Base-by-base conservation (phyloP, 2,113 vertebrate species). In the Tachysurus fulvidraco region DNA sequence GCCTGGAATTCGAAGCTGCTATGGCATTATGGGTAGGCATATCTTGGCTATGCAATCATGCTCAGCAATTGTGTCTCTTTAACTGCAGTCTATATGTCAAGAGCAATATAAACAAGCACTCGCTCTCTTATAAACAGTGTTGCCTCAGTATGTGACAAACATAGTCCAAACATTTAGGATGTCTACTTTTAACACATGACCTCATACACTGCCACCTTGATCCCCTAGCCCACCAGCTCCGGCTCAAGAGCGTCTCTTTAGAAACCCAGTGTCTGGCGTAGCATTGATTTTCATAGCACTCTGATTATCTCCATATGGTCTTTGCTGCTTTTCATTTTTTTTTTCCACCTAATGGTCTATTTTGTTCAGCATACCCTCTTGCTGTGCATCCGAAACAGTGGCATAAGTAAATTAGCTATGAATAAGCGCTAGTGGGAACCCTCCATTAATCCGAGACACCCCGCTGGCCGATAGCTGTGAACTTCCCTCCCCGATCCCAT, bases 261-360 rank as follows among this genome's bases (percentile, higher is more conserved):
- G 89, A 88, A 92, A 89, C 90, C 67, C 76, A 16, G 30, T 3
- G 16, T 79, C 86, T 83, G 90, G 89, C 89, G 81, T 91, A 92
- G 93, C 93, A 94, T 93, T 91, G 92, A 93, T 94, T 94, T 91
- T 91, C 89, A 85, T 85, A 86, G 92, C 91, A 80, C 88, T 83
- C 85, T 90, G 93, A 94, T 94, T 92, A 93, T 94, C 93, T 93
- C 94, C 94, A 92, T 93, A 92, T 94, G 92, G 88, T 89, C 17
- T 74, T 74, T 46, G 92, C 90, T 92, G 89, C 88, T 89, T 85
- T 78, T 52, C 84, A 82, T 87, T 87, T 90, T 83, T 84, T 85
- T 88, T 85, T 74, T 44, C 23, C 30, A 7, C 78, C 78, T 89
- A 86, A 86, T 90, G 82, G 79, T 30, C 14, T 88, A 57, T 83